Base-by-base conservation (phyloP, 2,888 invertebrate species). In the Notocelia uddmanniana region DNA sequence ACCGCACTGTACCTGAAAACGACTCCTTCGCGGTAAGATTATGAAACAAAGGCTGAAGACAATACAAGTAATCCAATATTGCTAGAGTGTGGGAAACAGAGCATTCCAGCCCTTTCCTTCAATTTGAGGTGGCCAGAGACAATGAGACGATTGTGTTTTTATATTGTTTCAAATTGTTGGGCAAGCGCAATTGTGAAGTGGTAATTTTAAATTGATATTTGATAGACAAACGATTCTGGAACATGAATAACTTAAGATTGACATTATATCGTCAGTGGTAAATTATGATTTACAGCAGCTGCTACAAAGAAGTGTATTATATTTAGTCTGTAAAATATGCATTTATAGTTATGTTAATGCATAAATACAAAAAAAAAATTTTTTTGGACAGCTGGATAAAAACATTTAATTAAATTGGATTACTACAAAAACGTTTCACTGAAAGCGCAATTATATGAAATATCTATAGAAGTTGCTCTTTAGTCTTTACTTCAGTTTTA, bases 21-120 rank as follows among this genome's bases (percentile, higher is more conserved):
- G 85, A 88, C 82, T 89, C 86, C 85, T 88, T 87, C 77, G 83
- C 81, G 82, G 81, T 86, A 92, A 92, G 92, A 92, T 91, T 89
- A 84, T 89, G 90, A 90, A 89, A 81, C 79, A 74, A 76, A 74
- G 58, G 76, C 68, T 55, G 74, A 78, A 79, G 76, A 90, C 89
- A 89, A 92, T 88, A 81, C 81, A 77, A 73, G 90, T 85, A 88
- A 90, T 80, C 74, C 77, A 82, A 91, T 87, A 87, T 81, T 76
- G 54, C 60, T 9, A 26, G 41, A 54, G 62, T 60, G 70, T 71
- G 71, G 66, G 71, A 71, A 71, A 71, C 71, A 67, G 71, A 71
- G 71, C 71, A 60, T 71, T 54, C 66, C 54, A 62, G 60, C 54
- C 57, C 66, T 54, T 71, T 71, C 66, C 71, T 66, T 59, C 71